Evolutionary conservation across 2,797 vertebrate genomes (phyloP).

Genomic region (Sebastes taczanowskii): DNA sequence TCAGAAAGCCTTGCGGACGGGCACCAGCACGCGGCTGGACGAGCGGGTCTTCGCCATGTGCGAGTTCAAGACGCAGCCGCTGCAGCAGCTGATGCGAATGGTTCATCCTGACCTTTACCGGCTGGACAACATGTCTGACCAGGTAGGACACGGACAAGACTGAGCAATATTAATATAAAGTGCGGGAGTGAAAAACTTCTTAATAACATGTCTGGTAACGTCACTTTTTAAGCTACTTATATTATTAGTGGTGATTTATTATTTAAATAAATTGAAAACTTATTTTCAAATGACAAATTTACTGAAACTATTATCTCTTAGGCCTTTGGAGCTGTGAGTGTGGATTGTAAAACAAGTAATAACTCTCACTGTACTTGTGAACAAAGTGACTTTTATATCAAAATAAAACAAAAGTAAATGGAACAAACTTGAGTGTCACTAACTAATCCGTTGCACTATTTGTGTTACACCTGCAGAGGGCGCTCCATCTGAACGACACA

Average conservation of each 20-base stretch:
- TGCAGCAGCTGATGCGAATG: conserved; percentile 92
- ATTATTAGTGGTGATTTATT: no score
- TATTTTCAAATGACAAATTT: no score
- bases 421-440: background rate
- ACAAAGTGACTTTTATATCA: background rate
- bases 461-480: conserved; percentile 81
- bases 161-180: no score
- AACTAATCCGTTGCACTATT: background rate
- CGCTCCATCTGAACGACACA: conserved; percentile 90
- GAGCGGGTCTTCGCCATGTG: conserved; percentile 97
- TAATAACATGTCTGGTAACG: no score
- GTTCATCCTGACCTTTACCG: conserved; percentile 95
- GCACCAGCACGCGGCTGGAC: conserved; percentile 93
- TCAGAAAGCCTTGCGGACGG: conserved; percentile 94
- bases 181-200: no score
- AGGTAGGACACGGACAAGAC: conserved; percentile 78
- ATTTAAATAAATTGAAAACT: no score
- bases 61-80: conserved; percentile 95
- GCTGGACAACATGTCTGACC: conserved; percentile 92
- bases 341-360: background rate
- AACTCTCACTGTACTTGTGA: background rate
- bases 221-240: no score
- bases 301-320: background rate
- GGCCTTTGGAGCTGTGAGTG: background rate
- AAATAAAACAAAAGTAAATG: background rate